A percentile compares a stretch with the other conserved stretches of the same genome.
Conservation (phyloP, 2,113 vertebrate genomes). For the Psilopogon haemacephalus region DNA sequence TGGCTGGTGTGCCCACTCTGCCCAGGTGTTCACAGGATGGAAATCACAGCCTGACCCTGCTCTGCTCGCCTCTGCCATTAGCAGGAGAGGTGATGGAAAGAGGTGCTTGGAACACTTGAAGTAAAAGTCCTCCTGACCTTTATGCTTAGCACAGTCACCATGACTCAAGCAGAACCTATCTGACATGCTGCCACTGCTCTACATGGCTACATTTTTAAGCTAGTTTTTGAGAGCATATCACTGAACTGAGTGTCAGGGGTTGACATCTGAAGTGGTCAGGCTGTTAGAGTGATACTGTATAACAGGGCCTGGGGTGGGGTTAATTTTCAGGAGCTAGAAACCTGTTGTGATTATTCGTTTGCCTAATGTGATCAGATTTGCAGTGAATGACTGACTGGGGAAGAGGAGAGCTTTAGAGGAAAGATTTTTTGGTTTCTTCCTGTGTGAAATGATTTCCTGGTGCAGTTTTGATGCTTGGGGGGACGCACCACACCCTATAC, state of each 20-base stretch:
- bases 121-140: background rate
- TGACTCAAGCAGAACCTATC: too few relatives aligned
- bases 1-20: background rate
- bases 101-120: background rate
- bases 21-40: background rate
- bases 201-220: background rate
- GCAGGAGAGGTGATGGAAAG: background rate
- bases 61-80: fast-evolving
- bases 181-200: fast-evolving
- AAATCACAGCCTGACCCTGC: fast-evolving
- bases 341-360: background rate
- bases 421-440: background rate
- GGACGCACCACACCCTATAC: fast-evolving
- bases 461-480: background rate
- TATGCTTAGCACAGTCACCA: background rate
- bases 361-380: background rate
- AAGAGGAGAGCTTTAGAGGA: background rate
- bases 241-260: background rate
- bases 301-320: background rate
- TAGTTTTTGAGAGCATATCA: background rate
- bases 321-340: background rate
- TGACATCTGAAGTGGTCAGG: background rate
- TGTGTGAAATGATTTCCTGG: background rate
- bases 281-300: background rate
- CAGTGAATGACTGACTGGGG: background rate